phyloP scores from a whole-genome alignment of 2,113 vertebrate genomes.

The Enhydra lutris region DNA sequence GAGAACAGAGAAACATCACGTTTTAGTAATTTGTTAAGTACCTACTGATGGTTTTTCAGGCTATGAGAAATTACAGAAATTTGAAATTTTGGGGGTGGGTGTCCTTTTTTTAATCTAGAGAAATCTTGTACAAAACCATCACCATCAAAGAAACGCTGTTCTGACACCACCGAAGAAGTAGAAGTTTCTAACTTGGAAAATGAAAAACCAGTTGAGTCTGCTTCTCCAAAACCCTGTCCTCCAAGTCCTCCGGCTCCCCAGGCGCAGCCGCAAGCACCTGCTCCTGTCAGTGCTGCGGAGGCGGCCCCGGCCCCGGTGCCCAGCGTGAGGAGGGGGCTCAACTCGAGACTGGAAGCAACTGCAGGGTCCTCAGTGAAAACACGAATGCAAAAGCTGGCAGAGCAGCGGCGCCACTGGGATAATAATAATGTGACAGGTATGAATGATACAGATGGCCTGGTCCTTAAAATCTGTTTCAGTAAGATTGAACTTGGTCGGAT shows the following conservation, averaged over 20 bases:
- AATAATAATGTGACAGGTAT: constrained; percentile 75
- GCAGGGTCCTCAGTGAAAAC: constrained; percentile 84
- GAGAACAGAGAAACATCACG: neutral
- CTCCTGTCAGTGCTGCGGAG: neutral
- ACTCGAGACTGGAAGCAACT: constrained; percentile 44
- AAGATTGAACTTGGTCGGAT: neutral
- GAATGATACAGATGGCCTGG: neutral
- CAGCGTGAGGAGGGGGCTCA: constrained; percentile 54
- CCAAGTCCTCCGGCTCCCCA: constrained; percentile 59
- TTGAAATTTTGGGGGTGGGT: neutral
- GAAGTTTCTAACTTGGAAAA: constrained; percentile 84
- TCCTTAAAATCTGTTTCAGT: neutral
- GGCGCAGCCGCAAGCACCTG: constrained; percentile 67
- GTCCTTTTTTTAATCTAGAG: constrained; percentile 68
- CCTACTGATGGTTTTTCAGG: neutral
- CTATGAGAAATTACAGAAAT: neutral
- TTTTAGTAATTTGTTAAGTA: constrained; percentile 22
- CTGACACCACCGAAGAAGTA: constrained; percentile 80
- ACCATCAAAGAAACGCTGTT: constrained; percentile 92
- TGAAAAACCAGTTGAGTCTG: constrained; percentile 73
- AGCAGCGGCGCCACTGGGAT: constrained; percentile 92
- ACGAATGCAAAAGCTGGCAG: constrained; percentile 91
- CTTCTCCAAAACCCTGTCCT: neutral
- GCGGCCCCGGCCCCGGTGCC: neutral
- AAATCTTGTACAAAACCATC: constrained; percentile 90